These are phyloP conservation scores for Ridgeia piscesae DNA, from an alignment of 1,140 invertebrate genomes.

Conservation along the genomic window DNA sequence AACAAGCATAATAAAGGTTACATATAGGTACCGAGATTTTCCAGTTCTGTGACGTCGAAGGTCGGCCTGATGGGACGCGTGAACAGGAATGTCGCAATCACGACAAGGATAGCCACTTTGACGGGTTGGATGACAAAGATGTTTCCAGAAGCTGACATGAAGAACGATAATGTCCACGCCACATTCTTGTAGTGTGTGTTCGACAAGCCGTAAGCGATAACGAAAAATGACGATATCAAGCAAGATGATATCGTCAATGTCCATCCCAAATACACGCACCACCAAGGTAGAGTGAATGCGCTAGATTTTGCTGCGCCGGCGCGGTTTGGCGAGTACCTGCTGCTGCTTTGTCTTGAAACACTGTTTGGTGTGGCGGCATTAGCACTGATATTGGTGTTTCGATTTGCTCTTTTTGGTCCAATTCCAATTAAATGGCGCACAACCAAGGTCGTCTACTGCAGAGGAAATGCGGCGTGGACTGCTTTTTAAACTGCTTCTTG, in stretches of 20 bases:
- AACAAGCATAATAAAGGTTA: too few relatives aligned
- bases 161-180: neutral
- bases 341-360: too few relatives aligned
- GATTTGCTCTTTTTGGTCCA: too few relatives aligned
- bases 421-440: too few relatives aligned
- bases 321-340: too few relatives aligned
- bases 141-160: neutral
- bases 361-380: too few relatives aligned
- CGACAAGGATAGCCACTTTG: neutral
- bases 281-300: neutral
- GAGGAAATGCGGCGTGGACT: too few relatives aligned
- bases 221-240: neutral
- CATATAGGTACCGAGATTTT: neutral
- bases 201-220: neutral
- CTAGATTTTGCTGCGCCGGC: too few relatives aligned
- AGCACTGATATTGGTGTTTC: too few relatives aligned
- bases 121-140: neutral
- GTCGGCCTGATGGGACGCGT: neutral
- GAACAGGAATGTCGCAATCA: neutral
- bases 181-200: neutral
- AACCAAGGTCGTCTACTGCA: too few relatives aligned
- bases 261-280: neutral
- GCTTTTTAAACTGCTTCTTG: too few relatives aligned
- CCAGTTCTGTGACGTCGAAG: neutral
- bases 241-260: neutral